Percentiles rank a stretch among this genome's conserved stretches.
These are phyloP conservation scores for Alviniconcha strummeri DNA, from an alignment of 2,888 invertebrate genomes.

Conservation along the genomic window DNA sequence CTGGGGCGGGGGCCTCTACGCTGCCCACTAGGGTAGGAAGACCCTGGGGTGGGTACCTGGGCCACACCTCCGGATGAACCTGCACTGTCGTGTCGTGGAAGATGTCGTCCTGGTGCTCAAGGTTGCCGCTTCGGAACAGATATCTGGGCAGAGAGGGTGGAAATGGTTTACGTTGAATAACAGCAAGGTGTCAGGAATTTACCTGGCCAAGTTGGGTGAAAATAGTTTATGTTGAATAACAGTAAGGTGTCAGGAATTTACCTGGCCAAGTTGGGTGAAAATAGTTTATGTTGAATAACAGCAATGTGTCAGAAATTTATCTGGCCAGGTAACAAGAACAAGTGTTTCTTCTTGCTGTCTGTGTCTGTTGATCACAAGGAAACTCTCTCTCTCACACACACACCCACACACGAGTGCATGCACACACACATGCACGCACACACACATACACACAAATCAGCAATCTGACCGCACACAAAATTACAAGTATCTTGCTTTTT, in stretches of 20 bases:
- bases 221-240: too few species aligned
- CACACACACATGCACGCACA: not conserved
- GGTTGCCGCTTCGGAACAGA: constrained; percentile 84
- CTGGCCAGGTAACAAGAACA: too few species aligned
- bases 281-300: too few species aligned
- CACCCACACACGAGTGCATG: not conserved
- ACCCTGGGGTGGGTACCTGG: constrained; percentile 4
- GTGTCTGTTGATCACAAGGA: too few species aligned
- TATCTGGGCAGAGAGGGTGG: constrained; percentile 52
- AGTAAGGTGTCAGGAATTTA: too few species aligned
- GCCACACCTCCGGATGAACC: constrained; percentile 77
- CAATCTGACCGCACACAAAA: not conserved
- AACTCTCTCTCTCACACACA: not conserved
- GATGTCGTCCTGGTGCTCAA: constrained; percentile 90
- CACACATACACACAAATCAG: not conserved
- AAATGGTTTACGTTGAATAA: too few species aligned
- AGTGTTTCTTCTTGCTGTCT: too few species aligned
- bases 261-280: too few species aligned
- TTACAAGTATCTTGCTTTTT: too few species aligned
- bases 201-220: too few species aligned
- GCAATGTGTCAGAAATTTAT: too few species aligned
- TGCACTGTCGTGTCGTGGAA: constrained; percentile 92
- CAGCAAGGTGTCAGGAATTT: too few species aligned
- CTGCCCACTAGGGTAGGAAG: constrained; percentile 70
- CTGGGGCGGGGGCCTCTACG: constrained; percentile 76